These are phyloP conservation scores for Melanostoma scalare DNA, from an alignment of 2,888 invertebrate genomes.

Conservation along the genomic window DNA sequence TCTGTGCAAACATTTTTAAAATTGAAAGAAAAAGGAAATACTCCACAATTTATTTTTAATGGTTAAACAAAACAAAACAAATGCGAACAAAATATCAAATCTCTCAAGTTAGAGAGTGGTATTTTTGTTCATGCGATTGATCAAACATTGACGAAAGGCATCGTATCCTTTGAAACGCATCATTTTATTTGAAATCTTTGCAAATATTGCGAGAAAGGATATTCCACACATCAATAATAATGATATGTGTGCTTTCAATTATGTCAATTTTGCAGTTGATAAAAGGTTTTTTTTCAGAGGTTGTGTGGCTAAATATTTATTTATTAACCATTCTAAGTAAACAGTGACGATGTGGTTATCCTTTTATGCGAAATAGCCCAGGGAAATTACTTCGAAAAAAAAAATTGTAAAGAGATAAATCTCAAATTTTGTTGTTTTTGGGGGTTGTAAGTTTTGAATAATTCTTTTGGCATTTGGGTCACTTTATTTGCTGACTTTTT, in stretches of 20 bases:
- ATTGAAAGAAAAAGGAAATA: conserved; percentile 2
- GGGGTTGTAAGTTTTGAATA: conserved; percentile 49
- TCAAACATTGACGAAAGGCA: conserved; percentile 63
- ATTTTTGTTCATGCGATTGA: conserved; percentile 39
- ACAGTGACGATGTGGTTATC: conserved; percentile 17
- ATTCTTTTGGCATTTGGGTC: conserved; percentile 57
- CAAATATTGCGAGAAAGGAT: conserved; percentile 37
- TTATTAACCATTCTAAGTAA: conserved; percentile 47
- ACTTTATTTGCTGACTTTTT: conserved; percentile 36
- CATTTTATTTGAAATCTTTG: conserved; percentile 20
- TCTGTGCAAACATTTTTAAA: conserved; percentile 43
- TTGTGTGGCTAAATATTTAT: conserved; percentile 43
- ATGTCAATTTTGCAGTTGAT: conserved; percentile 51
- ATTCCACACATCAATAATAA: conserved; percentile 20
- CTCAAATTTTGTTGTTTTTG: conserved; percentile 1
- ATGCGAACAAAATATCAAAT: conserved; percentile 13
- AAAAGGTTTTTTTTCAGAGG: conserved; percentile 28
- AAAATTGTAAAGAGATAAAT: conserved; percentile 6
- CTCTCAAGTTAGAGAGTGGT: conserved; percentile 29
- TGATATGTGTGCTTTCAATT: conserved; percentile 57
- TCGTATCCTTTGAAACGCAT: conserved; percentile 46
- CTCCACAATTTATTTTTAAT: conserved; percentile 60
- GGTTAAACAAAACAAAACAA: conserved; percentile 47
- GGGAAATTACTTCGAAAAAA: neutral
- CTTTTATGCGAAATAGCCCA: conserved; percentile 45